These are phyloP conservation scores for Thalpophila matura DNA, from an alignment of 2,888 invertebrate genomes.

Conservation along the genomic window DNA sequence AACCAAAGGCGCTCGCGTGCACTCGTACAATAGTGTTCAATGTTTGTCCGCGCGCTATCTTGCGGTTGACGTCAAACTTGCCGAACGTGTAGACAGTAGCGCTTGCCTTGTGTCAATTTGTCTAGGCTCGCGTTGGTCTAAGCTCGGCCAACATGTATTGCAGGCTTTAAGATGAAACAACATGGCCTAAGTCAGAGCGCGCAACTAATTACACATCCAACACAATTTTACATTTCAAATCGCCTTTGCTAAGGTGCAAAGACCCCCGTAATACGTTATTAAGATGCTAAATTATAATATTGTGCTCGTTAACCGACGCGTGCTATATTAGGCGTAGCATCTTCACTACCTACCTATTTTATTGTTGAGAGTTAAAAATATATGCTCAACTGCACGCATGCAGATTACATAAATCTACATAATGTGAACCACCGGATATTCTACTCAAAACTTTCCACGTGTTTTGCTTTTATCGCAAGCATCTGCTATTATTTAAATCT, in stretches of 20 bases:
- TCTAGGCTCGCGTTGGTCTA: too few species aligned
- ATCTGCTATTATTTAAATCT: slow-evolving; percentile 21
- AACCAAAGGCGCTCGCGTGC: too few species aligned
- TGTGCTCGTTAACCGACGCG: slow-evolving; percentile 48
- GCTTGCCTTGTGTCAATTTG: too few species aligned
- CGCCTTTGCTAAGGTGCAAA: slow-evolving; percentile 46
- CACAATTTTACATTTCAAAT: slow-evolving; percentile 54
- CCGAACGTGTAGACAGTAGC: too few species aligned
- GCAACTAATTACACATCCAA: slow-evolving; percentile 58
- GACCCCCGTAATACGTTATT: slow-evolving; percentile 58
- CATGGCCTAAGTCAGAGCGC: slow-evolving; percentile 46
- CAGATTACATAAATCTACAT: slow-evolving; percentile 38
- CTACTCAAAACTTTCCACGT: slow-evolving; percentile 19
- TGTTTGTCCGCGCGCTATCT: too few species aligned
- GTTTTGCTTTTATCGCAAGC: neutral
- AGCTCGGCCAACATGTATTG: too few species aligned
- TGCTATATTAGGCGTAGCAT: slow-evolving; percentile 59
- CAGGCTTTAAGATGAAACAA: too few species aligned
- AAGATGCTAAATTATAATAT: slow-evolving; percentile 58
- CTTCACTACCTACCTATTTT: slow-evolving; percentile 35
- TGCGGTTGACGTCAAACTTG: too few species aligned
- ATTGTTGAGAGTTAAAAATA: slow-evolving; percentile 45
- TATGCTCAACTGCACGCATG: slow-evolving; percentile 44
- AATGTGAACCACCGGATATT: slow-evolving; percentile 1
- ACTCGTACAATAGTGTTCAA: too few species aligned